Conservation (phyloP, 2,888 invertebrate genomes). For the Epinotia demarniana region DNA sequence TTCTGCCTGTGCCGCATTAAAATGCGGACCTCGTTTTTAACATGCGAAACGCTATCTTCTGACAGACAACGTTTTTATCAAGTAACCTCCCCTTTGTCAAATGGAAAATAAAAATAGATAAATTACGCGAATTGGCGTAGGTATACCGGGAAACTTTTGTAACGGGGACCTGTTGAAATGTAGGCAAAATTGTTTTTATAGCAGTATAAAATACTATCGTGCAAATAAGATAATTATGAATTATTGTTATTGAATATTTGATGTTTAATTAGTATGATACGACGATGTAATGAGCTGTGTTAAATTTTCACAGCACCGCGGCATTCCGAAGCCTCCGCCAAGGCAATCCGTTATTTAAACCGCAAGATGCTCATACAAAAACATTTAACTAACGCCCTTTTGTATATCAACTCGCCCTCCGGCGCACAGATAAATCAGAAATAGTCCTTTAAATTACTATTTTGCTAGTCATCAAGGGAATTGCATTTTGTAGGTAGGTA, state of each 20-base stretch:
- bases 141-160: background rate
- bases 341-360: background rate
- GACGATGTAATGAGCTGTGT: background rate
- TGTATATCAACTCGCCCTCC: slow-evolving; percentile 19
- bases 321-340: background rate
- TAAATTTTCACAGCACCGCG: background rate
- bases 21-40: slow-evolving; percentile 59
- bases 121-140: background rate
- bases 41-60: slow-evolving; percentile 57
- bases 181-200: background rate
- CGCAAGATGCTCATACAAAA: background rate
- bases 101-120: slow-evolving; percentile 37
- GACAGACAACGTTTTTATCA: slow-evolving; percentile 54
- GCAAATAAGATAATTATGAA: background rate
- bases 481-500: slow-evolving; percentile 55
- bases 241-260: background rate
- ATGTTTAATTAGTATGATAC: background rate
- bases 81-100: slow-evolving; percentile 48
- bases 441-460: slow-evolving; percentile 41
- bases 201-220: background rate
- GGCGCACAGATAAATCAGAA: slow-evolving; percentile 33
- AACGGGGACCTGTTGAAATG: background rate
- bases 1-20: slow-evolving; percentile 58
- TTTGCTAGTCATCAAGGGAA: slow-evolving; percentile 46
- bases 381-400: background rate